phyloP scores from a whole-genome alignment of 2,113 vertebrate genomes.

The Cacatua alba region DNA sequence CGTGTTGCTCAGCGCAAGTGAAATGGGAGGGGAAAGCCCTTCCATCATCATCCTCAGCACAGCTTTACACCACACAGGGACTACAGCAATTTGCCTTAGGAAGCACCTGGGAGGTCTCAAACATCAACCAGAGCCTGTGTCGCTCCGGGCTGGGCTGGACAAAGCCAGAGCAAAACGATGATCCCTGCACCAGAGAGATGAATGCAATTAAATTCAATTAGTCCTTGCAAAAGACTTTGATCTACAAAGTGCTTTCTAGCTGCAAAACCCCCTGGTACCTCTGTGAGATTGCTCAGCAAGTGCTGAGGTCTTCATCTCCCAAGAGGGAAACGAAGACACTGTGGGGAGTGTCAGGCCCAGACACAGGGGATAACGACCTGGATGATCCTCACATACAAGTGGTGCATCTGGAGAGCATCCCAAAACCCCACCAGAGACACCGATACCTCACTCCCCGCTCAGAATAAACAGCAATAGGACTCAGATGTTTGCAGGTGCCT shows the following conservation, averaged over 20 bases:
- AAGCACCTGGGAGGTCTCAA: neutral
- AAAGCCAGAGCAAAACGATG: neutral
- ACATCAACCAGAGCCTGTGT: fast-evolving
- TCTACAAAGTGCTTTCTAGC: neutral
- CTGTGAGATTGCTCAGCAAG: neutral
- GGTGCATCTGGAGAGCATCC: neutral
- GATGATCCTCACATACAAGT: neutral
- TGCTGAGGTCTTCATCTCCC: fast-evolving
- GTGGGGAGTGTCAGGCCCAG: neutral
- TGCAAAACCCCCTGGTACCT: neutral
- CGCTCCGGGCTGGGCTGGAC: neutral
- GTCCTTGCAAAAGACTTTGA: neutral
- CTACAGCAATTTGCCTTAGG: neutral
- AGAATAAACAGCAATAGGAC: neutral
- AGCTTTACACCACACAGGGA: fast-evolving
- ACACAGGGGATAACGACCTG: neutral
- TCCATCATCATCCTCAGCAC: neutral
- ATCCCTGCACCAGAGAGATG: neutral
- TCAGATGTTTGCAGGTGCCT: neutral
- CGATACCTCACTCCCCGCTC: fast-evolving
- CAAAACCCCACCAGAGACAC: neutral
- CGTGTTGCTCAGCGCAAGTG: fast-evolving
- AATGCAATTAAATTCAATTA: constrained; percentile 25
- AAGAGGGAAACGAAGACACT: neutral
- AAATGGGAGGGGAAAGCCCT: neutral